Base-by-base conservation (phyloP, 92 coral and sea anemone genomes). In the Isaurus tuberculatus region DNA sequence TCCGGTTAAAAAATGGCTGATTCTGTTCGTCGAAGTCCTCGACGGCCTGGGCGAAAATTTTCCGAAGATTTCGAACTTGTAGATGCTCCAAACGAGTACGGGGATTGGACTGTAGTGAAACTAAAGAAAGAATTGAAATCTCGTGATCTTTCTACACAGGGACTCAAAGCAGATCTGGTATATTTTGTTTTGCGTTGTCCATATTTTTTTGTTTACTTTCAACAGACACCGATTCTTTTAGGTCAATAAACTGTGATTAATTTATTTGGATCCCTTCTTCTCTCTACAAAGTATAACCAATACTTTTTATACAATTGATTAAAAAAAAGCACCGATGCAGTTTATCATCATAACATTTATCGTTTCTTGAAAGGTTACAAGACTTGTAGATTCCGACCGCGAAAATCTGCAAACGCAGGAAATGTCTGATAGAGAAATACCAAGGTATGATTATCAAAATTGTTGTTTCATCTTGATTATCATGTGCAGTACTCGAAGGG, bases 131-230 rank as follows among this genome's bases (percentile, higher is more conserved):
- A 91, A 42, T 86, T 95, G 72, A 95, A 90, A 85, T 37, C 80
- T 42, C 91, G 95, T 27, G 92, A 89, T 51, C 51, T 68, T 43
- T 29, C 91, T 5, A 31, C 92, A 17, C 82, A 85, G 32, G 98
- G 98, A 80, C 85, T 94, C 51, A 94, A 95, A 86, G 90, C 94
- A 68, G 98, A 95, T 30, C 86, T 95, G 91, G 98, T 95, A 94
- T 75, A 79, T 46, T 13, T 22, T 32, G 57, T 13, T 33, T 68
- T 42, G 23, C 0, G 4, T 19, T 11, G 8, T n/a, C 37, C 68
- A 42, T 15, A 23, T 5, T n/a, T 17, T 44, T 46, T 65, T 23
- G 81, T 57, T 27, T 57, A 58, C 17, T 43, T 25, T 55, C 25
- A 46, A 14, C 19, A n/a, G 27, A 10, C 28, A 67, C 15, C 30